Percentiles rank a stretch among this genome's conserved stretches.
phyloP scores from a whole-genome alignment of 2,888 invertebrate species.

The Dione juno region DNA sequence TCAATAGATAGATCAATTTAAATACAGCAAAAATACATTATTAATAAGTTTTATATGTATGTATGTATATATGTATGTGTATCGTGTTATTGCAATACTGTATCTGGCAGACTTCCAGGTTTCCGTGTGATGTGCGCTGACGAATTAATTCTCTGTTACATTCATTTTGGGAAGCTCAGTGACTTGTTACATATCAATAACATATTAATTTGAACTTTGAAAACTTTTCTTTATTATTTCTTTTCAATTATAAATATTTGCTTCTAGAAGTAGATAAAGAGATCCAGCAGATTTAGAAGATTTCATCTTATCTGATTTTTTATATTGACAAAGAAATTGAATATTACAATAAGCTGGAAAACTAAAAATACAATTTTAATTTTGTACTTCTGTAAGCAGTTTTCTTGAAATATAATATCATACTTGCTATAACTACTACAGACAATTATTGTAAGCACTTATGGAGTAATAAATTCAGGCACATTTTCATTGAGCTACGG shows the following conservation, averaged over 20 bases:
- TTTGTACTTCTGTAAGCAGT: no score
- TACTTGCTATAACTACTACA: no score
- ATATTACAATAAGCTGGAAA: no score
- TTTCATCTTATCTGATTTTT: no score
- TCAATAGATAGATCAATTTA: neutral
- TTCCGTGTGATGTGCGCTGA: slow-evolving; percentile 38
- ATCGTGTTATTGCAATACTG: slow-evolving; percentile 14
- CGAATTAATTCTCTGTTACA: slow-evolving; percentile 43
- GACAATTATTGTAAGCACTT: no score
- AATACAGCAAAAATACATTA: slow-evolving; percentile 15
- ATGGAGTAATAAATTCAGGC: no score
- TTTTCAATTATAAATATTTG: neutral
- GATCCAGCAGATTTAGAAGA: no score
- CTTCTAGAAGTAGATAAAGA: neutral
- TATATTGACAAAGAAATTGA: no score
- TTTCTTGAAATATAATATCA: no score
- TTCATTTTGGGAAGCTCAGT: slow-evolving; percentile 36
- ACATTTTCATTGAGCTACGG: no score
- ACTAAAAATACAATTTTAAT: no score
- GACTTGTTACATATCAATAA: slow-evolving; percentile 25
- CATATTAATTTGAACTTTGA: neutral
- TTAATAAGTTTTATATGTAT: slow-evolving; percentile 26
- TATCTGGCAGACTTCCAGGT: slow-evolving; percentile 43
- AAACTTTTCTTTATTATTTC: neutral
- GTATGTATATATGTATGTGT: no score